Base-by-base conservation (phyloP, 2,888 invertebrate genomes). In the Arge pagana region DNA sequence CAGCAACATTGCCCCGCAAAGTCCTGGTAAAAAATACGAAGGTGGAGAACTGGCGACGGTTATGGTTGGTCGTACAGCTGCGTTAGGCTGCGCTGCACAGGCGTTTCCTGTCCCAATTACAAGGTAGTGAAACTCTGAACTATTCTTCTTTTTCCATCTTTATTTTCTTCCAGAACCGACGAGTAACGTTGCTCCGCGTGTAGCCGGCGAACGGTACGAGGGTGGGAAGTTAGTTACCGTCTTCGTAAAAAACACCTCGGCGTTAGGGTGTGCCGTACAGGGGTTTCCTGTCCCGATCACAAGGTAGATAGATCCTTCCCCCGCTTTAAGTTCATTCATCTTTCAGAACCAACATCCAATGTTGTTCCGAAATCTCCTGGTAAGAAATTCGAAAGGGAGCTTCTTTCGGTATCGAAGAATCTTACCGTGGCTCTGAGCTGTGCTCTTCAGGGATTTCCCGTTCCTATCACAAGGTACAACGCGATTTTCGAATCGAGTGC, bases 391-490 rank as follows among this genome's bases (percentile, higher is more conserved):
- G 78, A 79, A 54, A 79, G 78, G 64, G 79, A 79, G 54, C 77
- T 83, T 66, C 76, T 83, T 63, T 73, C 78, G 63, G 76, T 65
- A 49, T 54, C 63, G 48, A 59, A 57, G 41, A 65, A 62, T 60
- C 70, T 71, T 60, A 73, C 75, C 60, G 72, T 78, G 61, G 79
- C 86, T 54, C 81, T 86, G 64, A 80, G 87, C 67, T 90, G 89
- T 76, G 84, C 86, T 63, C 85, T 86, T 67, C 89, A 90, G 81
- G 85, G 86, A 55, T 88, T 82, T 77, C 89, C 89, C 54, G 83
- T 86, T 71, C 88, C 89, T 56, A 75, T 78, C 49, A 88, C 86
- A 82, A 89, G 89, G 89, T 89, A 85, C 52, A 48, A 23, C 31
- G 23, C 11, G 24, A 6, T 23, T 23, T 33, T n/a, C 24, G 16